Conservation (phyloP, 1,140 invertebrate genomes). For the Babylonia areolata region DNA sequence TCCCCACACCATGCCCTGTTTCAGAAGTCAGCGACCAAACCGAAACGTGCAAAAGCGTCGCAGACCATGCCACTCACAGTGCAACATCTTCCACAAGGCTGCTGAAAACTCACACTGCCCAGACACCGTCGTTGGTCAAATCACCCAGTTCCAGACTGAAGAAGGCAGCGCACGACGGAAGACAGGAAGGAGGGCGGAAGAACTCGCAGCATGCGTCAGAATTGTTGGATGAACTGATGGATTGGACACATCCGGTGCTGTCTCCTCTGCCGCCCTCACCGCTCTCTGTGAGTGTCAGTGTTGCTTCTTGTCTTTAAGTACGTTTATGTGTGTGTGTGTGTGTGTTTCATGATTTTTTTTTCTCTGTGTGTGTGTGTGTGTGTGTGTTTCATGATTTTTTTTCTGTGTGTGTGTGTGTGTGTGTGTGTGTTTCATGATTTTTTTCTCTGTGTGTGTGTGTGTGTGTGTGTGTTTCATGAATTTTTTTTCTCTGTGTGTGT, state of each 20-base stretch:
- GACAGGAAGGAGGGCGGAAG: background rate
- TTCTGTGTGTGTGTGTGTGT: no score
- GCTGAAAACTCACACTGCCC: background rate
- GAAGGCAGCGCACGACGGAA: background rate
- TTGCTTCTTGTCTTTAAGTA: no score
- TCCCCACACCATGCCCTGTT: no score
- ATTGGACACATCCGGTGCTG: background rate
- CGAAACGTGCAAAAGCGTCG: no score
- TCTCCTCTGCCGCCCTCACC: background rate
- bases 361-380: no score
- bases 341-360: no score
- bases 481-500: no score
- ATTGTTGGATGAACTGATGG: background rate
- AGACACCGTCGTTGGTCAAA: background rate
- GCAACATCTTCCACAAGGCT: background rate
- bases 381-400: no score
- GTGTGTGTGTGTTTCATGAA: no score
- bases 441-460: no score
- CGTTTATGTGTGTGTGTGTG: no score
- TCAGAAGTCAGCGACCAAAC: background rate
- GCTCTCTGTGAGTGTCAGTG: background rate
- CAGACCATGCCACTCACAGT: background rate
- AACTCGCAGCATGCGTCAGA: background rate
- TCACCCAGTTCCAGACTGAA: background rate
- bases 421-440: no score